A percentile compares a stretch with the other conserved stretches of the same genome.
These are phyloP conservation scores for Malurus splendens DNA, from an alignment of 2,797 vertebrate species.

Conservation along the genomic window DNA sequence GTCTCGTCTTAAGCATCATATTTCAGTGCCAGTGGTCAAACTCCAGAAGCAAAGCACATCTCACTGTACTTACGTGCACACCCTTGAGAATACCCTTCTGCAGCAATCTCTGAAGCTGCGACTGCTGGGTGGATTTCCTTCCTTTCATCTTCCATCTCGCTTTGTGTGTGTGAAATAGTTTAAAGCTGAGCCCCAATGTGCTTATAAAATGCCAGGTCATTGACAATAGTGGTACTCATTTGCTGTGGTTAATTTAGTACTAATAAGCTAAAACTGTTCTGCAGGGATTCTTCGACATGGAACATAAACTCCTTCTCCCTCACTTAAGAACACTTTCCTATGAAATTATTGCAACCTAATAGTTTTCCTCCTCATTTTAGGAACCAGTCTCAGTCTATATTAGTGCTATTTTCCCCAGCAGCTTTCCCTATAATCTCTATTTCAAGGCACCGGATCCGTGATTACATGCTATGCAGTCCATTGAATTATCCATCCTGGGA, in stretches of 20 bases:
- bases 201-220: constrained; percentile 73
- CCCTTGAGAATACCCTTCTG: background rate
- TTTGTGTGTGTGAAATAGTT: constrained; percentile 38
- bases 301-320: constrained; percentile 62
- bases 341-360: constrained; percentile 57
- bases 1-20: background rate
- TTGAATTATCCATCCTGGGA: background rate
- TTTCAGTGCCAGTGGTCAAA: background rate
- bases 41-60: background rate
- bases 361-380: constrained; percentile 48
- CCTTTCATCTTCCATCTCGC: constrained; percentile 7
- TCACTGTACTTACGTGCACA: background rate
- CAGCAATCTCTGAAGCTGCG: background rate
- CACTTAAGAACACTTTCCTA: constrained; percentile 52
- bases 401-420: constrained; percentile 17
- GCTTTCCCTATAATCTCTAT: constrained; percentile 7
- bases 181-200: constrained; percentile 49
- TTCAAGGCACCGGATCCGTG: background rate
- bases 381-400: constrained; percentile 38
- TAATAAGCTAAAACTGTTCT: constrained; percentile 75
- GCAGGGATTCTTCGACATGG: constrained; percentile 66
- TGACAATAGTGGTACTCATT: constrained; percentile 62
- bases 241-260: constrained; percentile 74
- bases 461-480: background rate
- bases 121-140: background rate